Evolutionary conservation across 2,797 vertebrate species (phyloP), one percentile per base, ranked within the genome.

Genomic region (Pseudocheirus occidentalis): DNA sequence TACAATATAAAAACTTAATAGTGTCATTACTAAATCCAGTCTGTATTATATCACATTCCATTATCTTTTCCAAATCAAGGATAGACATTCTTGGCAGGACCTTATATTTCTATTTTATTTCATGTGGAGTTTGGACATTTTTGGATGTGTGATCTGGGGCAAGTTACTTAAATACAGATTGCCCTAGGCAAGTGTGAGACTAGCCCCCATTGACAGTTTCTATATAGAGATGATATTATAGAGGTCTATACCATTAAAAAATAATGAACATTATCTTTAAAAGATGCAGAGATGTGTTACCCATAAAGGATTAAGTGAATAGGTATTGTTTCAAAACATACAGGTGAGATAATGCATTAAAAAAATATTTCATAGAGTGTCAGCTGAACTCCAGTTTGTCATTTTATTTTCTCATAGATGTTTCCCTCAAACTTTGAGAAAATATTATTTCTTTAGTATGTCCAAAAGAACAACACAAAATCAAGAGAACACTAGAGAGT

Each of bases 281-380:
- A 95, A 95, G 40, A 40, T 24, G 24, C 91, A 90, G 92, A 21
- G 14, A 13, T 50, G 73, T 94, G 95, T 95, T 92, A 27, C 50
- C 53, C 93, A 21, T 31, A 94, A 92, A 91, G 7, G n/a, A 24
- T 95, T 93, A 27, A 10, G 40, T 58, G 92, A 92, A 91, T 52
- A 90, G 16, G 40, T 24, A 6, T 53, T 89, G 21, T 73, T 98
- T 97, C 97, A 95, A 98, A 97, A 95, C 13, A 90, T 31, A 21
- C 18, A 89, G 29, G 2, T 90, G 95, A 87, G 53, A 95, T 87
- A 28, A 87, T 50, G 40, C 7, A 73, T 73, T 73, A 55, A 31
- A 89, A 5, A 1, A 24, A 0, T 89, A 34, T 13, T 94, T 5
- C 93, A 93, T 92, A 94, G 92, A 93, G 56, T 24, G 21, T 93